These are phyloP conservation scores for Aspidiotus rigidus DNA, from an alignment of 2,888 invertebrate genomes.

Conservation along the genomic window DNA sequence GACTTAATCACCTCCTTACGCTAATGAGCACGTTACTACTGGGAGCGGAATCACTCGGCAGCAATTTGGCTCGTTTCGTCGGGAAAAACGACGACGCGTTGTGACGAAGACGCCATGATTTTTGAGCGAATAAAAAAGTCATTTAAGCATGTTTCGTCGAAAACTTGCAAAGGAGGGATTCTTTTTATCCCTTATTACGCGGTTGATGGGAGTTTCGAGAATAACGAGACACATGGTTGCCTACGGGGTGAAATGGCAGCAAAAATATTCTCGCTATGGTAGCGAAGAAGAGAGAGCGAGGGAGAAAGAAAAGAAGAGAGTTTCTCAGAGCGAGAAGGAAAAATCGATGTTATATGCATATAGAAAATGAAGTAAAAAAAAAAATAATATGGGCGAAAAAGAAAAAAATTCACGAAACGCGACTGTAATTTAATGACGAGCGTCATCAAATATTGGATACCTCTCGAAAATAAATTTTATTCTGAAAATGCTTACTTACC, in stretches of 20 bases:
- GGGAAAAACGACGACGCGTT: constrained; percentile 8
- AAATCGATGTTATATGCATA: constrained; percentile 14
- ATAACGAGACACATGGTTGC: constrained; percentile 34
- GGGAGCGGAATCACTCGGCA: not conserved
- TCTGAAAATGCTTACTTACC: too few relatives aligned
- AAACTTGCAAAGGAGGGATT: constrained; percentile 28
- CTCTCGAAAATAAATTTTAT: not conserved
- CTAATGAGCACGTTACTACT: too few relatives aligned
- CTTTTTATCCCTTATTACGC: constrained; percentile 32
- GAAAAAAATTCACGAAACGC: constrained; percentile 2
- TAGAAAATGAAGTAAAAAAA: constrained; percentile 9
- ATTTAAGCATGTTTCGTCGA: constrained; percentile 32
- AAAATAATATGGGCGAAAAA: not conserved
- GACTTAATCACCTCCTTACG: too few relatives aligned
- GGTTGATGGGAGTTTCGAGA: constrained; percentile 33
- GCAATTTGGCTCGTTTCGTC: constrained; percentile 16
- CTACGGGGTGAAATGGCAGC: constrained; percentile 33
- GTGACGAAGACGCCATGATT: constrained; percentile 32
- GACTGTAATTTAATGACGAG: not conserved
- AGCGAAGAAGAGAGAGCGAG: constrained; percentile 17
- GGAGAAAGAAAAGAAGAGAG: constrained; percentile 21
- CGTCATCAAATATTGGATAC: not conserved
- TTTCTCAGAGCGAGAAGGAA: constrained; percentile 17
- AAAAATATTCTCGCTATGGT: constrained; percentile 30
- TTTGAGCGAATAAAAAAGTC: constrained; percentile 33